These are phyloP conservation scores for Callimorpha dominula DNA, from an alignment of 2,888 invertebrate genomes.

Conservation along the genomic window DNA sequence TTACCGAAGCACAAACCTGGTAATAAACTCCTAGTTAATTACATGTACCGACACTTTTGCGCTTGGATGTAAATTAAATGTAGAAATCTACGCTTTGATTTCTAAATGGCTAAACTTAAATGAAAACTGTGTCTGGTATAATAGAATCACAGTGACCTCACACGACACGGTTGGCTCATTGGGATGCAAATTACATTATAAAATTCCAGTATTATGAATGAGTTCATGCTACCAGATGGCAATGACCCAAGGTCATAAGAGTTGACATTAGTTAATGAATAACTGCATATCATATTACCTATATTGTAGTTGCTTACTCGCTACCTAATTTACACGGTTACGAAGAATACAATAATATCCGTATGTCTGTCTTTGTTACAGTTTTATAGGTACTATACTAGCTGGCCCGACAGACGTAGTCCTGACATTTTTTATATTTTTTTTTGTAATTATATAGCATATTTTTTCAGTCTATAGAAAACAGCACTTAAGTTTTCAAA, in stretches of 20 bases:
- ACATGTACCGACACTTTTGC: too few species aligned
- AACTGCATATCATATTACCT: slow-evolving; percentile 15
- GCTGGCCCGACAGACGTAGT: too few species aligned
- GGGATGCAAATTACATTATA: slow-evolving; percentile 70
- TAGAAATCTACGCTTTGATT: slow-evolving; percentile 10
- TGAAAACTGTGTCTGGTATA: slow-evolving; percentile 35
- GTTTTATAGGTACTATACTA: too few species aligned
- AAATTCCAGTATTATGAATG: slow-evolving; percentile 64
- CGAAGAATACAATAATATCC: too few species aligned
- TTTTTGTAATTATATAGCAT: background rate
- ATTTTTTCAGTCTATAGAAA: background rate
- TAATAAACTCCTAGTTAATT: too few species aligned
- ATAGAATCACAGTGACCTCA: slow-evolving; percentile 57
- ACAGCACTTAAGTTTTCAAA: background rate
- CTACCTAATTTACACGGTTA: background rate
- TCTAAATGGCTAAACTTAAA: slow-evolving; percentile 20
- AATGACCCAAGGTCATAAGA: slow-evolving; percentile 61
- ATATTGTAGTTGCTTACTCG: background rate
- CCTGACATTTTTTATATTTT: background rate
- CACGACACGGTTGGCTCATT: slow-evolving; percentile 55
- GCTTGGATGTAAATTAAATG: too few species aligned
- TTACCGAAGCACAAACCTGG: too few species aligned
- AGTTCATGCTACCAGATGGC: slow-evolving; percentile 60
- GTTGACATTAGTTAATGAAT: slow-evolving; percentile 47
- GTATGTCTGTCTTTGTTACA: too few species aligned